Evolutionary conservation across 2,113 vertebrate species (phyloP), one percentile per base, ranked within the genome.

Genomic region (Pollimyrus isidori): DNA sequence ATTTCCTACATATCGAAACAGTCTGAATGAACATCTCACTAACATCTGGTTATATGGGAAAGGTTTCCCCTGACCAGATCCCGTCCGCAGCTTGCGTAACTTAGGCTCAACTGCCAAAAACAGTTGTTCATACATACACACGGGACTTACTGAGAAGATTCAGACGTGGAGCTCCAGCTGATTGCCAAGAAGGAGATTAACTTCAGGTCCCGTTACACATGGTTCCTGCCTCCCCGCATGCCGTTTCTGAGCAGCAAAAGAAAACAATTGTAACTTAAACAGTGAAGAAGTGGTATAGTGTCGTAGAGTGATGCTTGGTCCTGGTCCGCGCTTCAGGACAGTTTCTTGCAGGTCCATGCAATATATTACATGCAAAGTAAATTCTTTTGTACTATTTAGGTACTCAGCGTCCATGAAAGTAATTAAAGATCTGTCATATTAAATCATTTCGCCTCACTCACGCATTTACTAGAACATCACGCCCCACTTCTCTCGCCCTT

Each of bases 341-440:
- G 21, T 84, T 84, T 11, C n/a, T 45, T 48, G 45, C 45, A 84
- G 42, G 48, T n/a, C 82, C 82, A 48, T 58, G 49, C 26, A 84
- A 84, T 50, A 21, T 17, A 45, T 45, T 45, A 3, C 42, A 45
- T 46, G 4, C 39, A 46, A 58, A 48, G 52, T 45, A 53, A 23
- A 46, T 11, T 62, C 76, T 84, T 58, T 35, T 85, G 52, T 58
- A 53, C 7, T 19, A 26, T 84, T 89, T 62, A 48, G 88, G 42
- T 56, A 62, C 58, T 62, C 56, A 48, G 39, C 26, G 56, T 39
- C 88, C 69, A 46, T 82, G 39, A 82, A 39, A 88, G 87, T 88
- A 49, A 86, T 88, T 89, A 88, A 52, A 88, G 84, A 65, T 58
- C 90, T 92, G 87, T 91, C 89, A 91, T 13, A 58, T 73, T 30